phyloP scores from a whole-genome alignment of 2,888 invertebrate genomes.

The Rhagophthalmus giganteus region DNA sequence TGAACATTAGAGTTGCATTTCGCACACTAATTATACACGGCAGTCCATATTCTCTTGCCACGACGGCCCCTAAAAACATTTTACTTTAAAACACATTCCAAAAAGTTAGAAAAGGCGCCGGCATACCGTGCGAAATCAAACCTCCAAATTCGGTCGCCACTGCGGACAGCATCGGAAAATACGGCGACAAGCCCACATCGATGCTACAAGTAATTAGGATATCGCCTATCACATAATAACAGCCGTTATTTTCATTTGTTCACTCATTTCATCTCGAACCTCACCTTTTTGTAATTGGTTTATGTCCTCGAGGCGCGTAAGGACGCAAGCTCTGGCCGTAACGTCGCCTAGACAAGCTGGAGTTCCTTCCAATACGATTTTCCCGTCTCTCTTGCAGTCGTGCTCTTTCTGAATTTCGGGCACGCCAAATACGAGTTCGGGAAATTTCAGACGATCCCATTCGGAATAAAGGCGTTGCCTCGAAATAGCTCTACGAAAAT shows the following conservation, averaged over 20 bases:
- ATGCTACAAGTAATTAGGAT: slow-evolving; percentile 76
- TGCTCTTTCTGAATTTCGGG: slow-evolving; percentile 39
- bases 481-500: slow-evolving; percentile 65
- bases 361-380: slow-evolving; percentile 56
- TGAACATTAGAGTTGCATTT: slow-evolving; percentile 67
- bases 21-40: slow-evolving; percentile 79
- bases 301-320: slow-evolving; percentile 67
- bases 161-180: slow-evolving; percentile 77
- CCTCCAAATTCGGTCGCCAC: slow-evolving; percentile 83
- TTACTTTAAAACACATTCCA: neutral
- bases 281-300: slow-evolving; percentile 48
- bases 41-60: slow-evolving; percentile 80
- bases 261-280: no score
- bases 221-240: slow-evolving; percentile 60
- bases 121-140: slow-evolving; percentile 75
- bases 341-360: slow-evolving; percentile 73
- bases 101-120: neutral
- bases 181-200: slow-evolving; percentile 85
- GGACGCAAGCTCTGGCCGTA: slow-evolving; percentile 71
- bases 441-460: slow-evolving; percentile 66
- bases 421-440: slow-evolving; percentile 58
- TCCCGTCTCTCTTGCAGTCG: slow-evolving; percentile 13
- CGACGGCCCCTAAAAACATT: slow-evolving; percentile 69
- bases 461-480: slow-evolving; percentile 63
- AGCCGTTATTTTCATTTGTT: neutral